These are phyloP conservation scores for Delichon dasypus DNA, from an alignment of 2,797 vertebrate species.

Conservation along the genomic window DNA sequence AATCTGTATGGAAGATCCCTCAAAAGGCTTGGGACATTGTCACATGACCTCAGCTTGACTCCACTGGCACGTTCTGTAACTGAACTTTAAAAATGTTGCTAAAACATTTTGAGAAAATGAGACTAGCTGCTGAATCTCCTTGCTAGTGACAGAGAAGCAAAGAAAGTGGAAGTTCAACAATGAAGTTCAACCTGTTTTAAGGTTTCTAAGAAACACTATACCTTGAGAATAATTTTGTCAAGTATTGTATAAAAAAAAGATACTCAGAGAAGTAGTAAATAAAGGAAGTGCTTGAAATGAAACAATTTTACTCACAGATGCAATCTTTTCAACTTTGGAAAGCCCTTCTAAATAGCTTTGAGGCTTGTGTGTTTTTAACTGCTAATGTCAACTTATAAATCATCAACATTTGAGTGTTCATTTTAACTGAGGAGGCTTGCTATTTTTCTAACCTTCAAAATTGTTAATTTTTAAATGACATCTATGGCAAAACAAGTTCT, in stretches of 20 bases:
- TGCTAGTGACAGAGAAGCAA: neutral
- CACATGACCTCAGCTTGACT: neutral
- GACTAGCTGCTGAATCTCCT: neutral
- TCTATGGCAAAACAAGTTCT: neutral
- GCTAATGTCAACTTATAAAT: neutral
- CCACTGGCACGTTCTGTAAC: neutral
- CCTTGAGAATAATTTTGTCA: neutral
- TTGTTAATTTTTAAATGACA: neutral
- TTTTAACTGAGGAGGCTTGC: neutral
- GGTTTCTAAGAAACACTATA: neutral
- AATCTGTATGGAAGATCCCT: neutral
- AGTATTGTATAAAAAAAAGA: neutral
- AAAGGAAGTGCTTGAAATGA: neutral
- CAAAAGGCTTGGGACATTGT: neutral
- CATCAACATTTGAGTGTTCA: neutral
- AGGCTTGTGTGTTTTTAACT: neutral
- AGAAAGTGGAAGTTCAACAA: neutral
- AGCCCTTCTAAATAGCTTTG: neutral
- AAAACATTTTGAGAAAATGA: neutral
- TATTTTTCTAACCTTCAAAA: neutral
- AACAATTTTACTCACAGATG: neutral
- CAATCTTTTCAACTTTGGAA: neutral
- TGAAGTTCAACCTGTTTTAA: neutral
- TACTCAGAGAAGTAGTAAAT: neutral
- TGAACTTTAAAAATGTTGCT: neutral